Evolutionary conservation across 2,113 vertebrate genomes (phyloP).

Genomic region (Oreotragus oreotragus): DNA sequence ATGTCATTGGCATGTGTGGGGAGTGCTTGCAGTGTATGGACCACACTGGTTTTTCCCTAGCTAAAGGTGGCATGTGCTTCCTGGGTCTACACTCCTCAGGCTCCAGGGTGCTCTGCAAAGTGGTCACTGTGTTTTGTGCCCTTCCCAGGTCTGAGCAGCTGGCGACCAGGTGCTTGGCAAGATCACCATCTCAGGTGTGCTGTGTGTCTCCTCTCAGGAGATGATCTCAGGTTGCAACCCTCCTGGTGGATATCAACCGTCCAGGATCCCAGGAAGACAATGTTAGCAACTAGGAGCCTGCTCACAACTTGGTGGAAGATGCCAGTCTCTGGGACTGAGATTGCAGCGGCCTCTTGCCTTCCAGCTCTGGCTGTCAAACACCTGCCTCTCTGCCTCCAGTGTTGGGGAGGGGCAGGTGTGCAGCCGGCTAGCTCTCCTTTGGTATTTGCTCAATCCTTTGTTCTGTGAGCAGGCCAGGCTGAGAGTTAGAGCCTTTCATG

Average conservation of each 20-base stretch:
- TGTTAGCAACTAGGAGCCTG: background rate
- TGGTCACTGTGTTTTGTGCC: background rate
- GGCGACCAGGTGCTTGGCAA: background rate
- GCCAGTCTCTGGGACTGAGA: fast-evolving
- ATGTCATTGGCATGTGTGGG: background rate
- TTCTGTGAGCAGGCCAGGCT: background rate
- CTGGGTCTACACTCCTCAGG: background rate
- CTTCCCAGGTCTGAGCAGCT: background rate
- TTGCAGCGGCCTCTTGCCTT: background rate
- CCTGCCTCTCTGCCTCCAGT: background rate
- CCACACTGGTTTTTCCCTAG: background rate
- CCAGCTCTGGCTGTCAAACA: background rate
- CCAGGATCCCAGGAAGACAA: background rate
- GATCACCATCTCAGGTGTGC: background rate
- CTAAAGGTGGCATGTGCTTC: background rate
- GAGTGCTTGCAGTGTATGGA: background rate
- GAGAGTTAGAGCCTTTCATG: fast-evolving
- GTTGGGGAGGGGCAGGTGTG: background rate
- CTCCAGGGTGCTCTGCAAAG: background rate
- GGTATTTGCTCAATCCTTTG: background rate
- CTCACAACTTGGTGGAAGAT: background rate
- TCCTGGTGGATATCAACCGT: background rate
- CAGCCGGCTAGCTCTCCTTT: background rate
- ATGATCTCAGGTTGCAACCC: fast-evolving
- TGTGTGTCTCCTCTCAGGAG: background rate